Conservation (phyloP, 2,113 vertebrate genomes). For the Vidua macroura region DNA sequence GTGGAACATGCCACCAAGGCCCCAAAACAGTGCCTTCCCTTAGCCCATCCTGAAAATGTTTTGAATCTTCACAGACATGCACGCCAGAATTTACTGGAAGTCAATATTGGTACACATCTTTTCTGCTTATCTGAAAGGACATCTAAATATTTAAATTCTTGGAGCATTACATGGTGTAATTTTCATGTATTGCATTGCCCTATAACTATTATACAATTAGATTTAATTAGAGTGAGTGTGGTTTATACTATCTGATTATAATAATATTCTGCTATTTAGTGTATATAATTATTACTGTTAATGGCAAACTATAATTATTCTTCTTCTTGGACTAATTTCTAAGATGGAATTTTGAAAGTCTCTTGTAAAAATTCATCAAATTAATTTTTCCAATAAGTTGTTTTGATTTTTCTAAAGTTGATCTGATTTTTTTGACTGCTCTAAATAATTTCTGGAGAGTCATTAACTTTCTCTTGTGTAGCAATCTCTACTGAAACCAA, state of each 20-base stretch:
- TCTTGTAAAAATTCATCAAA: neutral
- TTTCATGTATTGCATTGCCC: neutral
- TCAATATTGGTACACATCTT: neutral
- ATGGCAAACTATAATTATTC: neutral
- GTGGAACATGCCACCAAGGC: accelerated
- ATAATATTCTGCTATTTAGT: neutral
- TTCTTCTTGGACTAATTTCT: neutral
- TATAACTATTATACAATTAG: neutral
- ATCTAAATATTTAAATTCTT: neutral
- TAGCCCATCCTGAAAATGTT: neutral
- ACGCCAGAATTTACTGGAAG: neutral
- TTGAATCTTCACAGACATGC: neutral
- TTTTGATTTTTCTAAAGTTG: constrained; percentile 16
- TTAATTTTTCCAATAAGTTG: neutral
- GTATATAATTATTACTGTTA: neutral
- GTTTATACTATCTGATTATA: neutral
- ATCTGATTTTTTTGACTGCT: constrained; percentile 15
- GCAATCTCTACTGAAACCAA: neutral
- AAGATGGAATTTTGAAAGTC: neutral
- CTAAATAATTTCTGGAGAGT: constrained; percentile 11
- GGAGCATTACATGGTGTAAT: neutral
- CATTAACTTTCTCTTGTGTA: neutral
- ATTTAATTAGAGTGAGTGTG: neutral
- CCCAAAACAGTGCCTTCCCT: neutral
- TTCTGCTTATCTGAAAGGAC: neutral